Evolutionary conservation across 2,797 vertebrate species (phyloP).

Genomic region (Euphonia xanthogaster): DNA sequence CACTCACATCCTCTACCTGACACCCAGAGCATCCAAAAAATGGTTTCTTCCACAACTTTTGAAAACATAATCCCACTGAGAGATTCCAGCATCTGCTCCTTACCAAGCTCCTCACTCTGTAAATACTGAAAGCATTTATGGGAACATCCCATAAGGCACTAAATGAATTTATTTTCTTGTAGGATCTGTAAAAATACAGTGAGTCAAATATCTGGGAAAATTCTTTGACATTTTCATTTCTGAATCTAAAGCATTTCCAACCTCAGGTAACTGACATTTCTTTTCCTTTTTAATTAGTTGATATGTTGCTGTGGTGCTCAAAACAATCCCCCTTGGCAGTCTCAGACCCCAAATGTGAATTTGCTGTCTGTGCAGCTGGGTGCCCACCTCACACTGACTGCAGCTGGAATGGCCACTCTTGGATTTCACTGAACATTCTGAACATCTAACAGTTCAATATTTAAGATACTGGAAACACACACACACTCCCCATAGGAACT

Average conservation of each 20-base stretch:
- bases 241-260: background rate
- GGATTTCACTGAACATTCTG: background rate
- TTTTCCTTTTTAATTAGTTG: background rate
- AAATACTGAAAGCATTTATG: background rate
- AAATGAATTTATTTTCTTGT: background rate
- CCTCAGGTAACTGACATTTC: background rate
- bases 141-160: background rate
- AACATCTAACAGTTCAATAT: background rate
- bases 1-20: background rate
- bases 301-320: background rate
- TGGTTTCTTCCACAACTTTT: background rate
- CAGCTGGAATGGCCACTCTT: background rate
- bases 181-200: background rate
- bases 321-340: background rate
- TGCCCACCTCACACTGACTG: background rate
- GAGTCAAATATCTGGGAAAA: background rate
- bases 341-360: background rate
- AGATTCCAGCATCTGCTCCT: background rate
- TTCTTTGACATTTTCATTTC: background rate
- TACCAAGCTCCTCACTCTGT: background rate
- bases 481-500: background rate
- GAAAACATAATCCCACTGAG: background rate
- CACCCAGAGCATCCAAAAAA: background rate
- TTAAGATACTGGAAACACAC: background rate
- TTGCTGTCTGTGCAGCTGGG: background rate